Conservation (phyloP, 2,888 invertebrate genomes). For the Podabrus alpinus region DNA sequence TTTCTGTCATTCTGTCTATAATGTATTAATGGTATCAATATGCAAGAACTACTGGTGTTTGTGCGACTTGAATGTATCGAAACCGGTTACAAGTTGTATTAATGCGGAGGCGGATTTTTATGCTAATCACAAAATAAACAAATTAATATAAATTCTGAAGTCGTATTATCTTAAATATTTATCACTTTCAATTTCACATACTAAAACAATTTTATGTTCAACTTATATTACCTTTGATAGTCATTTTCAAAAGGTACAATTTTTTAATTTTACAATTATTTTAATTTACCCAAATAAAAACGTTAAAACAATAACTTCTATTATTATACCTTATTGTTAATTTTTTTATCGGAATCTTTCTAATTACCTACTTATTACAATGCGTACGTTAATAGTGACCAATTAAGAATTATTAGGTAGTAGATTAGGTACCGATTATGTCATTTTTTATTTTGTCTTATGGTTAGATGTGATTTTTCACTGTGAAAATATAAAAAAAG, state of each 20-base stretch:
- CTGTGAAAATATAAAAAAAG: constrained; percentile 1
- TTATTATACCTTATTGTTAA: background rate
- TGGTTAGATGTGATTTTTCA: background rate
- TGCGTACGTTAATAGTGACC: background rate
- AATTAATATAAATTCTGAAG: background rate
- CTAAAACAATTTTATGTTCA: background rate
- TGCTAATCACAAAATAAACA: constrained; percentile 2
- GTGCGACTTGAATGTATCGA: constrained; percentile 29
- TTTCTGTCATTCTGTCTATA: constrained; percentile 25
- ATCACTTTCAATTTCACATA: background rate
- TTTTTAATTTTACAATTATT: background rate
- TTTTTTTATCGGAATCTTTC: background rate
- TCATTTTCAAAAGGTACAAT: background rate
- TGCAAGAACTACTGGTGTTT: constrained; percentile 37
- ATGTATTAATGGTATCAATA: constrained; percentile 39
- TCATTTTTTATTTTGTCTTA: background rate
- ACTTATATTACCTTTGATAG: background rate
- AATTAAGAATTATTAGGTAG: background rate
- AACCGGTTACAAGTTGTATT: constrained; percentile 32
- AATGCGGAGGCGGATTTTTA: constrained; percentile 14
- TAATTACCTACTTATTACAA: background rate
- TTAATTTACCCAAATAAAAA: background rate
- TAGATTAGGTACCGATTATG: background rate
- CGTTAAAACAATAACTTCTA: background rate
- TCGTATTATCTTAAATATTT: background rate